Evolutionary conservation across 1,140 invertebrate genomes (phyloP), one percentile per base, ranked within the genome.

Genomic region (Calosoma granatense): DNA sequence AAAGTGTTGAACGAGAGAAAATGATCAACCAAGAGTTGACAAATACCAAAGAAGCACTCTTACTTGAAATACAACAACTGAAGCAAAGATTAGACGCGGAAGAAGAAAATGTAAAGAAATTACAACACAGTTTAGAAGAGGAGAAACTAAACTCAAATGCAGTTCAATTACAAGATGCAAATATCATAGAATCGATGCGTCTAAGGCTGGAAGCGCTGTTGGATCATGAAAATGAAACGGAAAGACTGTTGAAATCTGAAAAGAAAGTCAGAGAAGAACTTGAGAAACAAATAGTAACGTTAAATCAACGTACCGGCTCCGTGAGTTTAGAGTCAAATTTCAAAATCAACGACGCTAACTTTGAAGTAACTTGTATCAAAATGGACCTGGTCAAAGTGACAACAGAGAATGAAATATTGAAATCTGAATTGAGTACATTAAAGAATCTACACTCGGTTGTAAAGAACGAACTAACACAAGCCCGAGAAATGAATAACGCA

Each of bases 151-250:
- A 67, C 20, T 73, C 72, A 14, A 68, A 74, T 14, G 67, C 76
- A 9, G 74, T 77, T 14, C 74, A 82, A 68, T 72, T 78, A 36
- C 78, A 82, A 67, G 81, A 83, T 65, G 74, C 80, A 1, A 74
- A 78, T 56, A 76, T 83, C 59, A 80, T 84, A 55, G 74, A 81
- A 63, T 78, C 81, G 30, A 72, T 85, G 60, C 76, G 80, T 39
- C 74, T 77, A 12, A 76, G 79, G 2, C 63, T 87, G 0, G 83
- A 86, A 60, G 70, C 74, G 0, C 75, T 78, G 0, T 70, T 82
- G 56, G 77, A 83, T 26, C 78, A 81, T 9, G 81, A 84, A 58
- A 74, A 80, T 43, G 79, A 81, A 57, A 68, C 85, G 23, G 77
- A 81, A 57, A 81, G 78, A 57, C 69, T 76, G 15, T 59, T 86